Base-by-base conservation (phyloP, 2,888 invertebrate species). In the Lepidochrysops patricia region DNA sequence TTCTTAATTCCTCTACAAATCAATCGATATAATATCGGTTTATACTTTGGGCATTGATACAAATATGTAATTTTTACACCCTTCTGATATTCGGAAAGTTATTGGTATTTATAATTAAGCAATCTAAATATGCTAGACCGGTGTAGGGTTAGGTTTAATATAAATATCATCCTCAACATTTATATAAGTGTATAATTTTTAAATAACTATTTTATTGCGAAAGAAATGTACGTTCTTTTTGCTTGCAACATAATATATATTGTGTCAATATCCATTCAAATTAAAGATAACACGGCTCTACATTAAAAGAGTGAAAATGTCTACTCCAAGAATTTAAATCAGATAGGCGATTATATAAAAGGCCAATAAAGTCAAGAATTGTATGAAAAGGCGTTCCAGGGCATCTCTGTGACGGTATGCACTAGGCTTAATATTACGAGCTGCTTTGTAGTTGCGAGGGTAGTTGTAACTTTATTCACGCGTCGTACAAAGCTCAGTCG, bases 301-400 rank as follows among this genome's bases (percentile, higher is more conserved):
- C 37, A 15, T 6, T 7, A 43, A 37, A 37, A 43, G 9, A 9
- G 9, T 19, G 9, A 43, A 12, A 9, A 19, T 19, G n/a, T 19
- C 19, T 23, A 2, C 1, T 12, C 12, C 9, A 4, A 19, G 43
- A 43, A 43, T 43, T 23, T 43, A 23, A 23, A 9, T 43, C 43
- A 19, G 43, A 43, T 9, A 19, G 19, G 1, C 19, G 43, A 43
- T 43, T 43, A 29, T 29, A 61, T 54, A 57, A 63, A 60, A 58
- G 52, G 72, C 70, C 72, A 78, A 80, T 82, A 79, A 76, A 65
- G 67, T 64, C 66, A 65, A 61, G 64, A 66, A 60, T 68, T 64
- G 62, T 64, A 64, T 70, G 68, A 75, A 80, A 74, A 71, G 71
- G 69, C 76, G 73, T 76, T 70, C 73, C 70, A 66, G 64, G 76